phyloP scores from a whole-genome alignment of 2,797 vertebrate genomes.

The Astyanax mexicanus region DNA sequence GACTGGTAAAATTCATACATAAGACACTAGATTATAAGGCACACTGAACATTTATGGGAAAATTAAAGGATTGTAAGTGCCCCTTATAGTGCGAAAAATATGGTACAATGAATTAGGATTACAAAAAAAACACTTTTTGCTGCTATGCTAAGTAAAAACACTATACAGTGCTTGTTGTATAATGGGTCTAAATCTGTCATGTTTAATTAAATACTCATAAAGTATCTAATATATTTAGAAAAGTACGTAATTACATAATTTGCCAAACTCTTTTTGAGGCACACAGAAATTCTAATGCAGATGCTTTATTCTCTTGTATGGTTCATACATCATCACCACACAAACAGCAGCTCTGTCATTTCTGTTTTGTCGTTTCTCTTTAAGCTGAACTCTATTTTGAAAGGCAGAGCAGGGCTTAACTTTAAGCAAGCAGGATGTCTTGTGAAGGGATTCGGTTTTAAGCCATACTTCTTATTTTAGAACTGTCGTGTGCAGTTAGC shows the following conservation, averaged over 20 bases:
- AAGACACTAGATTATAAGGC: no score
- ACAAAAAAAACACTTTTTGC: no score
- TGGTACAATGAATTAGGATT: no score
- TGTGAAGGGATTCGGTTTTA: constrained; percentile 6
- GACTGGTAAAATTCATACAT: no score
- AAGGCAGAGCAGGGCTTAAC: not conserved
- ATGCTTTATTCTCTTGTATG: not conserved
- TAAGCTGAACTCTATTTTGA: not conserved
- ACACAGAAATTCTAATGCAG: not conserved
- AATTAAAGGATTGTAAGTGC: no score
- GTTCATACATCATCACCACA: not conserved
- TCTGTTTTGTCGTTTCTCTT: not conserved
- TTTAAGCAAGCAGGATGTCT: not conserved
- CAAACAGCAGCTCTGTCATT: not conserved
- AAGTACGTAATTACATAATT: not conserved
- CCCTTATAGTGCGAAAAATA: no score
- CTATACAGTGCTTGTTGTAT: not conserved
- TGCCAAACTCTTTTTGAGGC: not conserved
- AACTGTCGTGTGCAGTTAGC: constrained; percentile 1
- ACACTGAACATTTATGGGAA: no score
- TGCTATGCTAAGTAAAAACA: not conserved
- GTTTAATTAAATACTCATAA: not conserved
- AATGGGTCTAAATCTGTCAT: not conserved
- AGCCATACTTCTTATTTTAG: constrained; percentile 7
- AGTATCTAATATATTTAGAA: not conserved